Evolutionary conservation across 1,140 invertebrate species (phyloP).

Genomic region (Anastrepha obliqua): DNA sequence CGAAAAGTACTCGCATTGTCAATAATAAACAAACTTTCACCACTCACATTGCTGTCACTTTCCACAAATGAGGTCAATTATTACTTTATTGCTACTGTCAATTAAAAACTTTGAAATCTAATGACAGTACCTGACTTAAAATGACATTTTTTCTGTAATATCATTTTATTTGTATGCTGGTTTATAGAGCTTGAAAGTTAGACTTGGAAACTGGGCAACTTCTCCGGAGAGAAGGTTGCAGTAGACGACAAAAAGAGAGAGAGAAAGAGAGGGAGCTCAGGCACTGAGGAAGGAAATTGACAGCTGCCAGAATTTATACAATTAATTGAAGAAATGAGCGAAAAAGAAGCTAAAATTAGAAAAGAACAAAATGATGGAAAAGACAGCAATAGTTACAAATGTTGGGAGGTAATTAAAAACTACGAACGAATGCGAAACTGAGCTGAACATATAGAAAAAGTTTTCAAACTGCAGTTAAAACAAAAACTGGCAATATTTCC

Average conservation of each 20-base stretch:
- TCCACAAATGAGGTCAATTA: conserved; percentile 39
- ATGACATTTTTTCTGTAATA: background rate
- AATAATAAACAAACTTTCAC: conserved; percentile 52
- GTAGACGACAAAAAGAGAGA: background rate
- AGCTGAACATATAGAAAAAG: conserved; percentile 9
- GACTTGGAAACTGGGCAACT: background rate
- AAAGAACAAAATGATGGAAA: background rate
- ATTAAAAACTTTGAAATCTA: conserved; percentile 50
- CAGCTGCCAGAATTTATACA: conserved; percentile 53
- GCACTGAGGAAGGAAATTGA: background rate
- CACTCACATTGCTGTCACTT: conserved; percentile 16
- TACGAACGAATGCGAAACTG: conserved; percentile 19
- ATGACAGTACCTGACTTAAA: conserved; percentile 40
- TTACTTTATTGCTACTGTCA: conserved; percentile 29
- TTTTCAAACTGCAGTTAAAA: conserved; percentile 52
- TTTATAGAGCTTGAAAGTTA: background rate
- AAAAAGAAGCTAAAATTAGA: background rate
- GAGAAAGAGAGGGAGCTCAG: background rate
- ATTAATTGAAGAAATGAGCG: background rate
- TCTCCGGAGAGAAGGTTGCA: background rate
- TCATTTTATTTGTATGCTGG: background rate
- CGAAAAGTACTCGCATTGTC: background rate
- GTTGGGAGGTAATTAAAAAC: conserved; percentile 44
- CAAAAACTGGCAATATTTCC: conserved; percentile 42
- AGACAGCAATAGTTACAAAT: background rate